These are phyloP conservation scores for Phalera bucephala DNA, from an alignment of 2,888 invertebrate genomes.

Conservation along the genomic window DNA sequence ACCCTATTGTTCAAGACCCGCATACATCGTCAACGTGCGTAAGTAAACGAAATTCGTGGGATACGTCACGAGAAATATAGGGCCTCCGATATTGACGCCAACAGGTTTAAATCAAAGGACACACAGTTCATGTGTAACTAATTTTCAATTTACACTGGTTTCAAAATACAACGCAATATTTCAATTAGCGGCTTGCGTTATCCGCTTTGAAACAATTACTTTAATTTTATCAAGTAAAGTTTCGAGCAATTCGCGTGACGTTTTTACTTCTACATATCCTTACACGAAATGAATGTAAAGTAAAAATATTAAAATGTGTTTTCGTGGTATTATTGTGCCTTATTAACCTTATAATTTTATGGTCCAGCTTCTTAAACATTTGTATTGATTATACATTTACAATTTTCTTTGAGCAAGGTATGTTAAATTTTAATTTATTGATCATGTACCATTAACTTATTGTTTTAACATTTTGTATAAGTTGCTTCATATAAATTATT, in stretches of 20 bases:
- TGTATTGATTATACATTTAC: conserved; percentile 9
- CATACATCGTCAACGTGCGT: conserved; percentile 23
- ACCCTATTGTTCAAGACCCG: conserved; percentile 33
- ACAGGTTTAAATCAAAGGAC: conserved; percentile 2
- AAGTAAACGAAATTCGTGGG: conserved; percentile 17
- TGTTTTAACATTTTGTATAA: too few relatives aligned
- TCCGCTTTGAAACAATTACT: conserved; percentile 2
- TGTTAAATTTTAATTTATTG: too few relatives aligned
- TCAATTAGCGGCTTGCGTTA: not conserved
- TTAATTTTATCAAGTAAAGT: conserved; percentile 2
- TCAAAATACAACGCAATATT: conserved; percentile 2
- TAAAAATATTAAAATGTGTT: conserved; percentile 14
- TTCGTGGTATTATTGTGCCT: conserved; percentile 13
- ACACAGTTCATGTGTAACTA: conserved; percentile 1
- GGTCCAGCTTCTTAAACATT: conserved; percentile 9
- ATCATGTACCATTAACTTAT: too few relatives aligned
- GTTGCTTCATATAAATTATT: too few relatives aligned
- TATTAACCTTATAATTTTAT: conserved; percentile 13
- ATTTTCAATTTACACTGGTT: conserved; percentile 8
- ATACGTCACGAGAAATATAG: conserved; percentile 30
- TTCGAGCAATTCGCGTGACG: not conserved
- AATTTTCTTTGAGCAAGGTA: too few relatives aligned
- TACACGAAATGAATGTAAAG: not conserved
- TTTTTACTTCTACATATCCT: not conserved
- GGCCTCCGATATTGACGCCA: conserved; percentile 13